Conservation (phyloP, 2,113 vertebrate species). For the Oplegnathus fasciatus region DNA sequence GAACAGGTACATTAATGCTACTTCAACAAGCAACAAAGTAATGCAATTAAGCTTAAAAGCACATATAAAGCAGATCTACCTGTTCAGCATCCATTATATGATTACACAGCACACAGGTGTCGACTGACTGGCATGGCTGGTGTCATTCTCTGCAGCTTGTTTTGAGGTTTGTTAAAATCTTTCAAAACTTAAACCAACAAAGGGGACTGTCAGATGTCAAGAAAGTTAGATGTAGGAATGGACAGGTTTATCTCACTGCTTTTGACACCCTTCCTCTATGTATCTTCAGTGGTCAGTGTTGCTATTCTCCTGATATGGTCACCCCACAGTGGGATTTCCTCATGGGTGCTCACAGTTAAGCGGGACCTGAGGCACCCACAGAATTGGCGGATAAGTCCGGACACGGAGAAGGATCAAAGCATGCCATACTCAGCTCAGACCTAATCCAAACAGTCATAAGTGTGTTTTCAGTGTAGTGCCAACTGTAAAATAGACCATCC, state of each 20-base stretch:
- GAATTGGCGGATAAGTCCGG: background rate
- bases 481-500: background rate
- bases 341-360: slow-evolving; percentile 9
- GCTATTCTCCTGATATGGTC: background rate
- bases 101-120: background rate
- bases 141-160: background rate
- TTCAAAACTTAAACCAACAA: too few relatives aligned
- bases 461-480: background rate
- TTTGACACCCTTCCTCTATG: background rate
- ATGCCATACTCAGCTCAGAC: background rate
- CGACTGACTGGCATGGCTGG: background rate
- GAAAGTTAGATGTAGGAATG: background rate
- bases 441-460: background rate
- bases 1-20: background rate
- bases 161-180: background rate
- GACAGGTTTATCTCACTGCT: background rate
- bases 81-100: too few relatives aligned
- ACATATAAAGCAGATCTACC: too few relatives aligned
- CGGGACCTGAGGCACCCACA: slow-evolving; percentile 5
- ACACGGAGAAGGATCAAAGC: slow-evolving; percentile 6
- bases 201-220: background rate
- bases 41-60: background rate
- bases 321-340: background rate
- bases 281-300: background rate
- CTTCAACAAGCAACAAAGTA: too few relatives aligned